Percentiles rank a stretch among this genome's conserved stretches.
phyloP scores from a whole-genome alignment of 2,888 invertebrate species.

The Xanthorhoe designata region DNA sequence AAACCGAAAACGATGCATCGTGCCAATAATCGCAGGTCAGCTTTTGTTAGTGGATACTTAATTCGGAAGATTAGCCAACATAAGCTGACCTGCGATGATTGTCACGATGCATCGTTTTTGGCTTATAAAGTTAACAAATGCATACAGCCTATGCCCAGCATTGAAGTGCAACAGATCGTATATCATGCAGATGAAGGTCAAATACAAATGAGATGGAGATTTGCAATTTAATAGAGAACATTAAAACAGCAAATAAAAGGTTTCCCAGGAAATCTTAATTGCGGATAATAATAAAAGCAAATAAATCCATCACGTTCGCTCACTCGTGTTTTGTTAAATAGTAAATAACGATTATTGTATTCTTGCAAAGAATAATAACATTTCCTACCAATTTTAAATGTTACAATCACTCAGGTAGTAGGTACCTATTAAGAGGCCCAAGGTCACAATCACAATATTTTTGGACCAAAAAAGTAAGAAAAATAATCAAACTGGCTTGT shows the following conservation, averaged over 20 bases:
- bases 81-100: no score
- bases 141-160: no score
- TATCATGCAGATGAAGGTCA: no score
- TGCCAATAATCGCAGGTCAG: no score
- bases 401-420: slow-evolving; percentile 24
- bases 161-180: no score
- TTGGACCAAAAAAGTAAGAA: slow-evolving; percentile 2
- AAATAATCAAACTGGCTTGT: background rate
- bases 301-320: slow-evolving; percentile 2
- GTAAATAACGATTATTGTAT: slow-evolving; percentile 13
- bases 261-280: slow-evolving; percentile 8
- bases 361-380: slow-evolving; percentile 8
- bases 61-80: no score
- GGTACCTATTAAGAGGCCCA: slow-evolving; percentile 1
- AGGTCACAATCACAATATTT: slow-evolving; percentile 18
- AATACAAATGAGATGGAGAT: no score
- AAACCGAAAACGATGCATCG: no score
- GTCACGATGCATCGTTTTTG: no score
- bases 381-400: slow-evolving; percentile 18
- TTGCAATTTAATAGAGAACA: background rate
- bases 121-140: no score
- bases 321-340: slow-evolving; percentile 12
- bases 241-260: background rate
- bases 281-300: slow-evolving; percentile 9
- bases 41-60: no score